phyloP scores from a whole-genome alignment of 1,140 invertebrate species.

The Drosophila navojoa region DNA sequence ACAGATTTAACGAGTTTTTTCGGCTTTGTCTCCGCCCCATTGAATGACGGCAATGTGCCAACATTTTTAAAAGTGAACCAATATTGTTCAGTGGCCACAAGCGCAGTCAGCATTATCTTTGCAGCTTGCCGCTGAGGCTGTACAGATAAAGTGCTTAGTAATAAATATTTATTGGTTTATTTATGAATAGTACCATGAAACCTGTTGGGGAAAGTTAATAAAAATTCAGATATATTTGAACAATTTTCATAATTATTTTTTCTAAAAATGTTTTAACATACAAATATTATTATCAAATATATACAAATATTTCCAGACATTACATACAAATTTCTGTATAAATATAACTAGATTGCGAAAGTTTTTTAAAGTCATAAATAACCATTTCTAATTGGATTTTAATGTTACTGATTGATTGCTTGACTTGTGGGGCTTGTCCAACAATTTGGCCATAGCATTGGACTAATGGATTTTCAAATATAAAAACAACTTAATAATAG shows the following conservation, averaged over 20 bases:
- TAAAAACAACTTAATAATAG: constrained; percentile 7
- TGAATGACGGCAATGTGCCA: constrained; percentile 15
- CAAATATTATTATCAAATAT: too few relatives aligned
- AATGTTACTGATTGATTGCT: constrained; percentile 58
- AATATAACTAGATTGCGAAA: too few relatives aligned
- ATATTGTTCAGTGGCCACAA: constrained; percentile 7
- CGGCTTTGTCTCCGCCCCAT: constrained; percentile 44
- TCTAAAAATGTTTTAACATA: too few relatives aligned
- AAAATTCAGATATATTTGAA: not conserved
- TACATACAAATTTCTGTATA: too few relatives aligned
- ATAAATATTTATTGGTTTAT: not conserved
- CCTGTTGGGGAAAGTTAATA: not conserved
- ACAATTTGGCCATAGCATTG: constrained; percentile 22
- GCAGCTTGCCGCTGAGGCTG: not conserved
- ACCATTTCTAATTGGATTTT: constrained; percentile 53
- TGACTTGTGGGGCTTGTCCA: constrained; percentile 49
- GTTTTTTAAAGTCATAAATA: constrained; percentile 24
- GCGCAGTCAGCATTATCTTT: not conserved
- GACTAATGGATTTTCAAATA: constrained; percentile 68
- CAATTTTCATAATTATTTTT: too few relatives aligned
- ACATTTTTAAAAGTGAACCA: constrained; percentile 20
- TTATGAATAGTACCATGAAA: not conserved
- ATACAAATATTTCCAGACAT: too few relatives aligned
- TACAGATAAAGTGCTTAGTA: not conserved
- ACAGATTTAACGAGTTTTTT: constrained; percentile 59